Evolutionary conservation across 2,888 invertebrate genomes (phyloP).

Genomic region (Andrena chrysosceles): DNA sequence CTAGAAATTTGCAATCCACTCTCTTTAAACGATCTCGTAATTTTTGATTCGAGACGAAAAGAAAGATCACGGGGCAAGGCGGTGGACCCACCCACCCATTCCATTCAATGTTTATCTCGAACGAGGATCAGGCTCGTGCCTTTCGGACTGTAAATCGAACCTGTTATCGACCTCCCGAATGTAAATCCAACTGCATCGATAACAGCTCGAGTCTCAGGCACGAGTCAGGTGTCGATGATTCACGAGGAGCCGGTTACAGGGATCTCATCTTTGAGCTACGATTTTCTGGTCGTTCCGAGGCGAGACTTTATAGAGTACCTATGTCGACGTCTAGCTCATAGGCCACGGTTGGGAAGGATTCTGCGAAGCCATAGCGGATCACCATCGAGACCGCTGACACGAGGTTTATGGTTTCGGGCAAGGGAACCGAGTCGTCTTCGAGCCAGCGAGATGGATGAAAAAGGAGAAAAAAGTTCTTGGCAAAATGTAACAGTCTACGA

Average conservation of each 20-base stretch:
- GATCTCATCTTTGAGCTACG: conserved; percentile 24
- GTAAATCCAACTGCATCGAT: conserved; percentile 28
- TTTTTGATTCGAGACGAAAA: no score
- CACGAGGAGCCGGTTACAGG: conserved; percentile 57
- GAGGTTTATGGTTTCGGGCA: conserved; percentile 54
- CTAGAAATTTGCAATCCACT: no score
- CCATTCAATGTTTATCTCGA: conserved; percentile 11
- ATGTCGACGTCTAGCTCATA: conserved; percentile 24
- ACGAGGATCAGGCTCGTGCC: conserved; percentile 13
- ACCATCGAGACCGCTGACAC: conserved; percentile 54
- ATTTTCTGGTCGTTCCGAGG: conserved; percentile 40
- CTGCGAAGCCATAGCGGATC: conserved; percentile 50
- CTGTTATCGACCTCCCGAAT: conserved; percentile 11
- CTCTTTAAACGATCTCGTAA: no score
- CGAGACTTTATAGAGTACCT: conserved; percentile 47
- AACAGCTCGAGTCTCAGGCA: conserved; percentile 64
- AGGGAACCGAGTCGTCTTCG: conserved; percentile 32
- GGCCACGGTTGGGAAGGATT: conserved; percentile 28
- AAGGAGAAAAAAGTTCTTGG: conserved; percentile 39
- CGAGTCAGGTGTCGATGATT: conserved; percentile 70
- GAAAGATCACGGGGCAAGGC: no score
- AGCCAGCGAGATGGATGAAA: conserved; percentile 29
- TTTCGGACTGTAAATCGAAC: conserved; percentile 24
- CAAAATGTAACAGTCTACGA: conserved; percentile 57
- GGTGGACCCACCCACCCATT: neutral